Evolutionary conservation across 2,113 vertebrate species (phyloP).

Genomic region (Oryzias javanicus): DNA sequence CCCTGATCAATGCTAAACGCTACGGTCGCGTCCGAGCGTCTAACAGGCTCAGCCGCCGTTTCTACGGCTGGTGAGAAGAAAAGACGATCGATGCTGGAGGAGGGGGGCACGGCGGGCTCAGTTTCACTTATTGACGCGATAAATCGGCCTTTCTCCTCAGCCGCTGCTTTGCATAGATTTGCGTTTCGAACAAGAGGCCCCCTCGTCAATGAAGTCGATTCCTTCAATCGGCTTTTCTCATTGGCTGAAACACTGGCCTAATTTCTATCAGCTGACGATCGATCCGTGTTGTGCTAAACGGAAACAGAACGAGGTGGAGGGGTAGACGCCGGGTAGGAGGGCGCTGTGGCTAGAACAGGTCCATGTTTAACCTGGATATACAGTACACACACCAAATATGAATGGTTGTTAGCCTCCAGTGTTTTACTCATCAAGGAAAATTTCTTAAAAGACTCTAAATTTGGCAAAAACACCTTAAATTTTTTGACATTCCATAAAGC

Average conservation of each 20-base stretch:
- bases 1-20: constrained; percentile 52
- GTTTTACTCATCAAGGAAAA: too few relatives aligned
- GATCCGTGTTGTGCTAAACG: constrained; percentile 11
- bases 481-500: too few relatives aligned
- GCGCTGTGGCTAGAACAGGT: not conserved
- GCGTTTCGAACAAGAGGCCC: constrained; percentile 11
- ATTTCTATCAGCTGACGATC: constrained; percentile 22
- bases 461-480: too few relatives aligned
- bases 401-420: too few relatives aligned
- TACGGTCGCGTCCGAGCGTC: constrained; percentile 57
- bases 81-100: constrained; percentile 35
- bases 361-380: too few relatives aligned
- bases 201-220: constrained; percentile 20
- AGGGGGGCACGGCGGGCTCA: not conserved
- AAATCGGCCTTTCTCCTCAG: constrained; percentile 7
- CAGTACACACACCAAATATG: too few relatives aligned
- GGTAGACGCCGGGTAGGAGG: constrained; percentile 8
- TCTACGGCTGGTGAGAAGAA: constrained; percentile 6
- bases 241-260: constrained; percentile 9
- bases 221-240: constrained; percentile 13
- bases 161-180: constrained; percentile 5
- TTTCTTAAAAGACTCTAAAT: too few relatives aligned
- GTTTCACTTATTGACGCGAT: constrained; percentile 32
- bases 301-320: constrained; percentile 5
- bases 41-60: constrained; percentile 43